These are phyloP conservation scores for Tokudaia muenninki DNA, from an alignment of 2,797 vertebrate species.

Conservation along the genomic window DNA sequence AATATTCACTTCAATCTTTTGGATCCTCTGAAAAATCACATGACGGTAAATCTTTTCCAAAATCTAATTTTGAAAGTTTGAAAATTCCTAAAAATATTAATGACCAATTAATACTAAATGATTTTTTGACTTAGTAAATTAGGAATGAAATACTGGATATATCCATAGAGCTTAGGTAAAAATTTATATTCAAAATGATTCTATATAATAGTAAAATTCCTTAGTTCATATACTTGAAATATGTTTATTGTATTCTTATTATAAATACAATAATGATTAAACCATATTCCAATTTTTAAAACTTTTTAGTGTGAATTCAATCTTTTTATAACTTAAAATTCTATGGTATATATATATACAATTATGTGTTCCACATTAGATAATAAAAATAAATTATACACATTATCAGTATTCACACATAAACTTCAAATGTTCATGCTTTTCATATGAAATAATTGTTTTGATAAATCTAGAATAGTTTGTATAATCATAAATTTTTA, in stretches of 20 bases:
- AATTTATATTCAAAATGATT: constrained; percentile 36
- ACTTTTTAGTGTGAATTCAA: not conserved
- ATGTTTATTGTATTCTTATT: not conserved
- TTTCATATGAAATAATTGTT: constrained; percentile 63
- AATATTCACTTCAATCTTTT: constrained; percentile 93
- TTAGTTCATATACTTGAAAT: constrained; percentile 19
- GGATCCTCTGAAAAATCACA: constrained; percentile 93
- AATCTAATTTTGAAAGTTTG: constrained; percentile 61
- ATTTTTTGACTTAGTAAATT: constrained; percentile 2
- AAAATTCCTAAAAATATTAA: constrained; percentile 52
- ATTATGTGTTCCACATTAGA: constrained; percentile 10
- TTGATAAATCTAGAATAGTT: constrained; percentile 52
- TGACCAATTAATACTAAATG: constrained; percentile 25
- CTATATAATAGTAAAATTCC: not conserved
- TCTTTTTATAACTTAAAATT: constrained; percentile 53
- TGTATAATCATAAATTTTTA: constrained; percentile 26
- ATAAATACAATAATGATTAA: not conserved
- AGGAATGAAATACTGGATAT: constrained; percentile 31
- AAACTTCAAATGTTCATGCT: constrained; percentile 29
- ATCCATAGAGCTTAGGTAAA: constrained; percentile 16
- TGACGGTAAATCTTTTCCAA: constrained; percentile 90
- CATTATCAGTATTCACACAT: constrained; percentile 29
- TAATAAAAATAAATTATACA: constrained; percentile 45
- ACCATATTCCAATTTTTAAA: constrained; percentile 1
- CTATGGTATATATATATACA: not conserved